Base-by-base conservation (phyloP, 2,888 invertebrate species). In the Phorcus lineatus region DNA sequence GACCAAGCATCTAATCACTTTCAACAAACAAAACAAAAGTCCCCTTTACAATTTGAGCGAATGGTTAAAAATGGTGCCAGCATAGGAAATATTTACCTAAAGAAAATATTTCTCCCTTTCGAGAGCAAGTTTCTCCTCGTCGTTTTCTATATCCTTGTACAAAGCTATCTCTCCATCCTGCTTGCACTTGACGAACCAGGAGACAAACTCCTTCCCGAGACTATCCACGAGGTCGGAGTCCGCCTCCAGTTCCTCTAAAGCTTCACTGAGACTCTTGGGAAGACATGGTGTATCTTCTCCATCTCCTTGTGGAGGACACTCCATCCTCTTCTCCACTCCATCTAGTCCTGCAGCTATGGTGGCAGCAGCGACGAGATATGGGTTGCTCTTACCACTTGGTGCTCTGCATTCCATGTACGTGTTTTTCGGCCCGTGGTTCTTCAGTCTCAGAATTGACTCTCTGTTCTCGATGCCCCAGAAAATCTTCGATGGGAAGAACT, bases 271-370 rank as follows among this genome's bases (percentile, higher is more conserved):
- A n/a, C 79, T 75, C 22, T 22, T 80, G 28, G 81, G 83, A 19
- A 83, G 79, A 24, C 77, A 74, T 40, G 24, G 4, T 1, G 75
- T 52, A 16, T 62, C 28, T 16, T 80, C 82, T n/a, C 28, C 57
- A 9, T 74, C 24, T 2, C 24, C 52, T 22, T 52, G 74, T 19
- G 31, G 31, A 0, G 84, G 84, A 28, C 82, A 82, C 16, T 52
- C 66, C 54, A 84, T 66, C 55, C 81, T 70, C 19, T 77, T 78
- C 28, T 67, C 77, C 17, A 84, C 54, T 1, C 84, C 84, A 28
- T 84, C 84, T 74, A 84, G 53, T 4, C 84, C 84, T 0, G 84
- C 84, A 31, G 84, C 84, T 17, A 84, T 47, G 0, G 80, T 83
- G 3, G 79, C 82, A 0, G 84, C 84, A 19, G 83, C 57, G 36